Conservation (phyloP, 2,113 vertebrate genomes). For the Hipposideros armiger region DNA sequence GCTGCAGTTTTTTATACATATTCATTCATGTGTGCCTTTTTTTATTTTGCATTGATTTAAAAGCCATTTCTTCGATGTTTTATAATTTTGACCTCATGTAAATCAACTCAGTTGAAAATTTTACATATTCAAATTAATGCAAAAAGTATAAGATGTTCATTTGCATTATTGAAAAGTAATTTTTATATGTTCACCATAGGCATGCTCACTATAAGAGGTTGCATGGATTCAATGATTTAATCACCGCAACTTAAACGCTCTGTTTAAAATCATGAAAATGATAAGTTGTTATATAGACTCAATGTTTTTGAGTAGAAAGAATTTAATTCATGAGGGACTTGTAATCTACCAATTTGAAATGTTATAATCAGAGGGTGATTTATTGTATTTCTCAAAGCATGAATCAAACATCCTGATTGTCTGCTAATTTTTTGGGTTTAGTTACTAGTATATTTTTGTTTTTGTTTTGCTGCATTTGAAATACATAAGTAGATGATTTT, state of each 20-base stretch:
- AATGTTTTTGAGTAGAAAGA: conserved; percentile 64
- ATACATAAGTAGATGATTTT: conserved; percentile 71
- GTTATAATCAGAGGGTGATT: conserved; percentile 65
- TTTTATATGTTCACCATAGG: conserved; percentile 74
- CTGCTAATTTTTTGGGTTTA: conserved; percentile 64
- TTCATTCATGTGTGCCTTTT: conserved; percentile 82
- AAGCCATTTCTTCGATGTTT: conserved; percentile 82
- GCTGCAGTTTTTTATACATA: conserved; percentile 78
- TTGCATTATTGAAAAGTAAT: conserved; percentile 78
- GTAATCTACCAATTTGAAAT: conserved; percentile 61
- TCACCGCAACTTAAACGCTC: conserved; percentile 50
- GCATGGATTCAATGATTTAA: conserved; percentile 55
- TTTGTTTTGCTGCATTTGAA: conserved; percentile 60
- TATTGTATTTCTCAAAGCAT: conserved; percentile 66
- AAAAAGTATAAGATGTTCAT: conserved; percentile 81
- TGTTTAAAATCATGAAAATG: conserved; percentile 79
- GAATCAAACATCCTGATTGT: conserved; percentile 72
- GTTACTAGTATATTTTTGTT: neutral
- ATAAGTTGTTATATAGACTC: conserved; percentile 65
- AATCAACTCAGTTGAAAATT: conserved; percentile 82
- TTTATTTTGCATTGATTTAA: conserved; percentile 85
- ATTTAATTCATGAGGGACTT: conserved; percentile 62
- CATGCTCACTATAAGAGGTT: conserved; percentile 76
- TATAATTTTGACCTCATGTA: conserved; percentile 83
- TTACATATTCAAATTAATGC: conserved; percentile 81